phyloP scores from a whole-genome alignment of 2,888 invertebrate species.

The Mesoligia furuncula region DNA sequence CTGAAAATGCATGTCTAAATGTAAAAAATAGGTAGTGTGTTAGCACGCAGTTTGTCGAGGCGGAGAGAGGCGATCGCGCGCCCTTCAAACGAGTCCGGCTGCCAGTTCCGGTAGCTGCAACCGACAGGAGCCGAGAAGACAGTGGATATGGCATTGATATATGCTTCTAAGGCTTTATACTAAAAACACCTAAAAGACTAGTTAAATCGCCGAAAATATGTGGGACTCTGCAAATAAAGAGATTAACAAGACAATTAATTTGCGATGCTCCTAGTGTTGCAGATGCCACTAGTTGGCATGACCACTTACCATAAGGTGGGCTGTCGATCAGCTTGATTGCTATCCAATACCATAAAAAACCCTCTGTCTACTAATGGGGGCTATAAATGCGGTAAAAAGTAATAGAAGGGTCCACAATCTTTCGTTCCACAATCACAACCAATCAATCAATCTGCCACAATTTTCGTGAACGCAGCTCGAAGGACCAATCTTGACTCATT shows the following conservation, averaged over 20 bases:
- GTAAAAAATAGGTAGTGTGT: slow-evolving; percentile 50
- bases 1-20: slow-evolving; percentile 25
- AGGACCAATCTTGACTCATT: neutral
- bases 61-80: slow-evolving; percentile 77
- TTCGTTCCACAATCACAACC: too few relatives aligned
- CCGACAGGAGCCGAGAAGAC: slow-evolving; percentile 26
- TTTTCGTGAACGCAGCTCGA: neutral
- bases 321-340: neutral
- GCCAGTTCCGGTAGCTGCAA: slow-evolving; percentile 79
- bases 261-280: too few relatives aligned
- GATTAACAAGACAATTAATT: neutral
- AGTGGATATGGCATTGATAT: slow-evolving; percentile 51
- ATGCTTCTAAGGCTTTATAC: neutral
- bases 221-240: neutral
- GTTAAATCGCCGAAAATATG: neutral
- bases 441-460: neutral
- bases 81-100: slow-evolving; percentile 84
- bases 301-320: neutral
- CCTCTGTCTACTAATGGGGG: neutral
- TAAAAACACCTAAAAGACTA: neutral
- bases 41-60: slow-evolving; percentile 53
- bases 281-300: too few relatives aligned
- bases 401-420: too few relatives aligned
- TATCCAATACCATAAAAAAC: neutral
- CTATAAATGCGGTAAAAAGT: neutral